Evolutionary conservation across 2,888 invertebrate genomes (phyloP), one percentile per base, ranked within the genome.

Genomic region (Alsophila aescularia): DNA sequence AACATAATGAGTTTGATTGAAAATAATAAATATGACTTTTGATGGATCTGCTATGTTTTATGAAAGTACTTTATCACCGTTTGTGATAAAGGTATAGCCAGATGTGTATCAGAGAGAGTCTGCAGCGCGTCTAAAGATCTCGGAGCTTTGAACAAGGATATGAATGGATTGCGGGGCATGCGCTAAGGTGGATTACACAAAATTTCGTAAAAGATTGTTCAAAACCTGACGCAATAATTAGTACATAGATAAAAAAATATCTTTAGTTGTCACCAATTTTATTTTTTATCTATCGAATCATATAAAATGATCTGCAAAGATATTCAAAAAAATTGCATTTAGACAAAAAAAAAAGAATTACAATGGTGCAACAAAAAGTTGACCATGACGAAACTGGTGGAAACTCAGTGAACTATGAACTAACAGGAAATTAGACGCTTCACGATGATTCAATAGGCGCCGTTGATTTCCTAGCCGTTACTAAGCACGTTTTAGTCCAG

Each of bases 81-180:
- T 7, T 24, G 3, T 24, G 12, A 12, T 13, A 40, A n/a, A 44
- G 2, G 29, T 36, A 12, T 29, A 29, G 2, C 16, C 39, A 24
- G 36, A 24, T 57, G 52, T 58, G 27, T 18, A 42, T 39, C 42
- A 24, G 32, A 24, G 8, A 32, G 53, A 42, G 36, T 36, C 31
- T 42, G 18, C 27, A 18, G 44, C 9, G 24, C n/a, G 37, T 53
- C 52, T 58, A 47, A 15, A 24, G 39, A 40, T 27, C 32, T 45
- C 40, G 0, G 0, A 16, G 45, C 13, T 37, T 49, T 16, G 21
- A 43, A 39, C 21, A 15, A 14, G 45, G 36, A 37, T 49, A 53
- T 51, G 24, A 50, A 57, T 48, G 42, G 50, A 18, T 47, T 13
- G 34, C 29, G 55, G 70, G 72, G 72, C 76, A 77, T 72, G 73